These are phyloP conservation scores for Eretmochelys imbricata DNA, from an alignment of 2,113 vertebrate genomes.

Conservation along the genomic window DNA sequence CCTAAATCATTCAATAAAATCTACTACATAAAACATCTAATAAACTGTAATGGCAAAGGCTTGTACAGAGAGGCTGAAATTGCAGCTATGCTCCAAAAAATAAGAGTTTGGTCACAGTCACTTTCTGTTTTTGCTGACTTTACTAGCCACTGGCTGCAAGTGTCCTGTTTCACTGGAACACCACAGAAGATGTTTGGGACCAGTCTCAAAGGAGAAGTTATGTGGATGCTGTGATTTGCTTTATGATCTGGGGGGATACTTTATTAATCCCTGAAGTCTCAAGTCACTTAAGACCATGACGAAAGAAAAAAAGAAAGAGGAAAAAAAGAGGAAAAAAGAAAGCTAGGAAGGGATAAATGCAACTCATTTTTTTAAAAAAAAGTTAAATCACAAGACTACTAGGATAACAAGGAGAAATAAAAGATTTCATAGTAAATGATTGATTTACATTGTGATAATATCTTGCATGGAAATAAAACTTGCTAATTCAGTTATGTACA, in stretches of 20 bases:
- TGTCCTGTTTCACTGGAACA: conserved; percentile 66
- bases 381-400: neutral
- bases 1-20: conserved; percentile 65
- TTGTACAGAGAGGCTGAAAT: conserved; percentile 51
- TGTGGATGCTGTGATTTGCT: conserved; percentile 63
- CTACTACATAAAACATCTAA: conserved; percentile 51
- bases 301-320: neutral
- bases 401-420: conserved; percentile 4
- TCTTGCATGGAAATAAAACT: conserved; percentile 26
- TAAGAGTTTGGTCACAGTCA: conserved; percentile 48
- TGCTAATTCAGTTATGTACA: conserved; percentile 34
- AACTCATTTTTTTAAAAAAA: neutral
- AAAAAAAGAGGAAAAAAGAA: neutral
- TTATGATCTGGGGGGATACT: conserved; percentile 54
- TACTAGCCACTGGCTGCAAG: conserved; percentile 63
- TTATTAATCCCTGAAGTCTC: conserved; percentile 62
- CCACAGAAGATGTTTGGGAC: conserved; percentile 52
- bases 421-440: conserved; percentile 48
- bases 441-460: conserved; percentile 23
- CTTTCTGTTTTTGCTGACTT: conserved; percentile 64
- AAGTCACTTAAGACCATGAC: conserved; percentile 65
- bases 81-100: conserved; percentile 42
- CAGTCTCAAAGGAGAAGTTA: conserved; percentile 54
- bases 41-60: conserved; percentile 50
- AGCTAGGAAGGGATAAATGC: conserved; percentile 17